Evolutionary conservation across 2,113 vertebrate genomes (phyloP).

Genomic region (Myocastor coypus): DNA sequence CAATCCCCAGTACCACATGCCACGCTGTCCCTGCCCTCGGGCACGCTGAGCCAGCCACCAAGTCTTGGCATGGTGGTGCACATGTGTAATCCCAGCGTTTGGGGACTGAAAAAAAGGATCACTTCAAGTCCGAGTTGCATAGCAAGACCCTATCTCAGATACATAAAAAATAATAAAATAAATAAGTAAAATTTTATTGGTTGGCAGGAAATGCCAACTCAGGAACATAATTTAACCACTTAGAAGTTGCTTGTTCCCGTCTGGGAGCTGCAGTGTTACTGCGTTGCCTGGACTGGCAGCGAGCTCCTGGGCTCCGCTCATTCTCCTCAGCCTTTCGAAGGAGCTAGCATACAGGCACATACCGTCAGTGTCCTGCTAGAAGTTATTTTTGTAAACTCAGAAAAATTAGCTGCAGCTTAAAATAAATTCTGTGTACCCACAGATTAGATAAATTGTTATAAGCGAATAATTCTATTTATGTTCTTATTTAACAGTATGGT

Average conservation of each 20-base stretch:
- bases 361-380: background rate
- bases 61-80: no score
- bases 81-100: no score
- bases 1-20: no score
- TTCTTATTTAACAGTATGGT: background rate
- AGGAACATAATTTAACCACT: background rate
- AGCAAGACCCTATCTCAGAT: no score
- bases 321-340: background rate
- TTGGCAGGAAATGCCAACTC: slow-evolving; percentile 58
- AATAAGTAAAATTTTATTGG: background rate
- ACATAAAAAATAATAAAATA: no score
- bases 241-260: background rate
- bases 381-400: slow-evolving; percentile 34
- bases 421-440: background rate
- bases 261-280: background rate
- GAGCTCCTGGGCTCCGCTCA: background rate
- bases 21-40: no score
- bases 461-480: background rate
- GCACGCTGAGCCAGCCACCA: no score
- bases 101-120: no score
- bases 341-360: background rate
- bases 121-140: no score
- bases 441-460: slow-evolving; percentile 12
- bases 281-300: background rate
- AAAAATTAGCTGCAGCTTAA: background rate